Base-by-base conservation (phyloP, 2,113 vertebrate genomes). In the Hylia prasina region DNA sequence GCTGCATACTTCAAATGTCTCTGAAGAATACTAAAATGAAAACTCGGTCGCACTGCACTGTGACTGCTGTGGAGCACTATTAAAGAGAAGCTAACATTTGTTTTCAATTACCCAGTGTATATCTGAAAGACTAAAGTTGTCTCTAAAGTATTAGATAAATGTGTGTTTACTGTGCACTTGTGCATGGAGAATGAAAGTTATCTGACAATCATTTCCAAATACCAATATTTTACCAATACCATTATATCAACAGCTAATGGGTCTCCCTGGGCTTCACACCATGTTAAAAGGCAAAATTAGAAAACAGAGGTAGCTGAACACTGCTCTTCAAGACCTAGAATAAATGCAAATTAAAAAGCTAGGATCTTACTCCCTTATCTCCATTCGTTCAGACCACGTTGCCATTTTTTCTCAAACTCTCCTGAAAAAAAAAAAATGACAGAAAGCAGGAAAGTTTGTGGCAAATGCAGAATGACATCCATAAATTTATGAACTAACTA, bases 31-130 rank as follows among this genome's bases (percentile, higher is more conserved):
- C 21, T 20, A 58, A 90, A 85, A n/a, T 31, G 80, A 44, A 72
- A 93, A 72, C 37, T 60, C 13, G 1, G 88, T 56, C 35, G 78
- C 58, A 48, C 81, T 57, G 68, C 44, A 7, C 70, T 10, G 39
- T 69, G 89, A 71, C 92, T 95, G 40, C 51, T 28, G 19, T 44
- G 19, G 69, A 89, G 47, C 8, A 1, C 90, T 39, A 54, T 63
- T 81, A 78, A 84, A 92, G 61, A 78, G 44, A 84, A 90, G 44
- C 70, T 63, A 96, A 95, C 85, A 77, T 93, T 93, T 94, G 85
- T 90, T 88, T 75, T 39, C 66, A 87, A 84, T 44, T 90, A 87
- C 33, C 48, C 56, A 35, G 68, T 0, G 5, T 35, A 54, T 25
- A 87, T 80, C 15, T 51, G 63, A 76, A 85, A 95, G 78, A 21